A percentile compares a stretch with the other conserved stretches of the same genome.
Conservation (phyloP, 2,888 invertebrate genomes). For the Thymelicus acteon region DNA sequence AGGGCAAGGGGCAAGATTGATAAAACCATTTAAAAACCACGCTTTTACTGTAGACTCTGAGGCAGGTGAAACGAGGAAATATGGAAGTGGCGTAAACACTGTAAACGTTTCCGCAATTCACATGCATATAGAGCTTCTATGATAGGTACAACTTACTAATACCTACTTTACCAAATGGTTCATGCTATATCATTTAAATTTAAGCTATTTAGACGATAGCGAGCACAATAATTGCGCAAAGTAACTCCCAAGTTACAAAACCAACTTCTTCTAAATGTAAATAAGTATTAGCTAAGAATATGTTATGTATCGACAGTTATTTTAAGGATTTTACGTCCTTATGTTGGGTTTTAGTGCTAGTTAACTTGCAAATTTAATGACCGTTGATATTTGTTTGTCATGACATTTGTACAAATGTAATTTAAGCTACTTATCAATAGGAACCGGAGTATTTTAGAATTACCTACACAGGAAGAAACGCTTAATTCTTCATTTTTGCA, state of each 20-base stretch:
- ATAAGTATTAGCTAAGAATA: slow-evolving; percentile 10
- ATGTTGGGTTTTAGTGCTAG: neutral
- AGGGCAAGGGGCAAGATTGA: too few relatives aligned
- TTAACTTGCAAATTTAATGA: slow-evolving; percentile 6
- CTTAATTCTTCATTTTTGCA: too few relatives aligned
- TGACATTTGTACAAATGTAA: slow-evolving; percentile 1
- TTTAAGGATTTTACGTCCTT: slow-evolving; percentile 8
- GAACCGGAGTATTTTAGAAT: neutral
- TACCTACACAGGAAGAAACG: neutral
- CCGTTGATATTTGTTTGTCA: neutral
- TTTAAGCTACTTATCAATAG: neutral
- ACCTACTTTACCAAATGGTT: too few relatives aligned
- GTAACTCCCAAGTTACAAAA: neutral
- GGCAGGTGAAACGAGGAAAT: too few relatives aligned
- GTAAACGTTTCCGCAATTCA: too few relatives aligned
- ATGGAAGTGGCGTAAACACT: too few relatives aligned
- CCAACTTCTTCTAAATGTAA: slow-evolving; percentile 8
- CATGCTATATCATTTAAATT: neutral
- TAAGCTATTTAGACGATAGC: neutral
- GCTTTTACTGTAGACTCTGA: too few relatives aligned
- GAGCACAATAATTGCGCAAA: neutral
- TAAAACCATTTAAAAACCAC: too few relatives aligned
- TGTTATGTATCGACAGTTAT: slow-evolving; percentile 7
- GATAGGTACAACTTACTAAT: too few relatives aligned
- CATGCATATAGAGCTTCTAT: too few relatives aligned